Percentiles rank a stretch among this genome's conserved stretches.
Evolutionary conservation across 2,797 vertebrate genomes (phyloP).

Genomic region (Notoglanidium macrostoma): DNA sequence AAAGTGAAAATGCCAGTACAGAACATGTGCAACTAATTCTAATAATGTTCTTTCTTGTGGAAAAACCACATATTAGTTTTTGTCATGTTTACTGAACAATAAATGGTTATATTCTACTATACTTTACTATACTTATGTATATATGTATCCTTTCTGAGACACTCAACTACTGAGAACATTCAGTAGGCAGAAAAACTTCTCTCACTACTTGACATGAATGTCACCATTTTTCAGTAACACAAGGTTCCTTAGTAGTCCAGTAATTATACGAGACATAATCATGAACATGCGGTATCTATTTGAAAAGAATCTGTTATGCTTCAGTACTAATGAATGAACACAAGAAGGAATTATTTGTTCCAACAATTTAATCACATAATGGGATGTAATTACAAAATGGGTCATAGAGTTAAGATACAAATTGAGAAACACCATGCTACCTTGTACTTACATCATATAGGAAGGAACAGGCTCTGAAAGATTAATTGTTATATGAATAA

Average conservation of each 20-base stretch:
- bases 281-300: background rate
- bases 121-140: background rate
- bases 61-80: background rate
- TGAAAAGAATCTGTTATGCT: background rate
- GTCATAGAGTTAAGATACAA: background rate
- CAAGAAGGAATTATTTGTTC: background rate
- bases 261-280: background rate
- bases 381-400: background rate
- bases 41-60: background rate
- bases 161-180: background rate
- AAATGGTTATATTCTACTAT: background rate
- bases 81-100: background rate
- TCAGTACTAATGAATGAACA: background rate
- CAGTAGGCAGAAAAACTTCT: background rate
- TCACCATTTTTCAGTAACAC: background rate
- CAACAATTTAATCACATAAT: background rate
- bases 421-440: background rate
- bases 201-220: background rate
- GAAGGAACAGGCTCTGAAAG: background rate
- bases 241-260: background rate
- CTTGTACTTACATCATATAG: background rate
- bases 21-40: background rate
- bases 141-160: background rate
- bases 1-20: background rate
- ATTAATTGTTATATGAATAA: background rate